Conservation (phyloP, 2,797 vertebrate genomes). For the Sebastes taczanowskii region DNA sequence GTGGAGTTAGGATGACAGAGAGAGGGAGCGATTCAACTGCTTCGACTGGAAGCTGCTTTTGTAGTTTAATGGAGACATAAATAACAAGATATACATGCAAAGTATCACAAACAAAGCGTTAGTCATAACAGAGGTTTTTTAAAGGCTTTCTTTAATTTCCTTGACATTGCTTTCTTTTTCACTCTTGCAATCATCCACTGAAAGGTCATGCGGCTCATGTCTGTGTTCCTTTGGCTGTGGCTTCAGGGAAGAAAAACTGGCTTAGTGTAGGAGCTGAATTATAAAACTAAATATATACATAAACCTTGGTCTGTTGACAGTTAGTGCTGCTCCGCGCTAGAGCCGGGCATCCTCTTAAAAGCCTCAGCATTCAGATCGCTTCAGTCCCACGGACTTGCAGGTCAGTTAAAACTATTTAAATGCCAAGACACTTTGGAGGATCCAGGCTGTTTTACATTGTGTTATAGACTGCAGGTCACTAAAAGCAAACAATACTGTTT, state of each 20-base stretch:
- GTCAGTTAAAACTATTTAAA: constrained; percentile 70
- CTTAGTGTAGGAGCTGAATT: constrained; percentile 41
- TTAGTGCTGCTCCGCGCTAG: neutral
- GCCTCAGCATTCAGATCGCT: constrained; percentile 57
- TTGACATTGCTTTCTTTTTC: constrained; percentile 3
- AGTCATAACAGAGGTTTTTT: neutral
- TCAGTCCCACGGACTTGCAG: constrained; percentile 46
- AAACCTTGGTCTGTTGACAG: constrained; percentile 41
- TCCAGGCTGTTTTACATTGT: constrained; percentile 43
- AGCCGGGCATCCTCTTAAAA: constrained; percentile 58
- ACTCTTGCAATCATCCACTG: neutral
- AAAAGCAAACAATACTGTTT: constrained; percentile 75
- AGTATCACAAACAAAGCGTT: constrained; percentile 20
- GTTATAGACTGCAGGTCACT: constrained; percentile 58
- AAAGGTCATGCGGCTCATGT: constrained; percentile 34
- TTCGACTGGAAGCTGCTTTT: constrained; percentile 23
- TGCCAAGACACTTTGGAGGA: constrained; percentile 60
- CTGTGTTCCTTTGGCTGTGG: constrained; percentile 21
- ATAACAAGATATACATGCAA: constrained; percentile 21
- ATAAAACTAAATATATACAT: constrained; percentile 62
- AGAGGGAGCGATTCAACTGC: constrained; percentile 7
- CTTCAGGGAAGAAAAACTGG: constrained; percentile 29
- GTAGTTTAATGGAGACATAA: constrained; percentile 15
- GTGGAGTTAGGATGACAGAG: neutral
- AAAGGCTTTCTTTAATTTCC: constrained; percentile 31